Evolutionary conservation across 1,140 invertebrate genomes (phyloP), one percentile per base, ranked within the genome.

Genomic region (Littorina saxatilis): DNA sequence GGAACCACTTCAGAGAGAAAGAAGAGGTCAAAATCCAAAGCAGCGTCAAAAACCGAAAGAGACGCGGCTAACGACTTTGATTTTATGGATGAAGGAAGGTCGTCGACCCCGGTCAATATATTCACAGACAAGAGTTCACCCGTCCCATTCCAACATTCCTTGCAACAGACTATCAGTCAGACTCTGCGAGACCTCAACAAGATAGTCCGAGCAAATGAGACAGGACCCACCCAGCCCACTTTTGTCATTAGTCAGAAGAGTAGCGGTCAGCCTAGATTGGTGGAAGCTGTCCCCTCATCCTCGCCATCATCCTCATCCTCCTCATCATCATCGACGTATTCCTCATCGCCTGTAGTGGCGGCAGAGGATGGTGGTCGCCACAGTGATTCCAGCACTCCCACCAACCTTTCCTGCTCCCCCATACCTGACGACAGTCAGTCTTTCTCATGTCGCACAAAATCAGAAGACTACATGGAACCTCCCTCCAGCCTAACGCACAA

Each of bases 301-400:
- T 47, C 68, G 3, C 61, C 76, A 40, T 58, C 82, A 7, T 81
- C 79, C 0, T 72, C 82, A 5, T 77, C 79, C 5, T 72, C 74
- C n/a, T 83, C 70, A 52, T 74, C 77, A 58, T 66, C 76, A 17
- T 47, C 77, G 17, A 63, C 78, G 0, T 43, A 50, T 13, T 80
- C 63, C 5, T 80, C 63, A 50, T 35, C 78, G 7, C 43, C 47
- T 15, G 27, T 13, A 43, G 3, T 70, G 7, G n/a, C 40, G 23
- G 23, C 58, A n/a, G n/a, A 29, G 55, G 32, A 20, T 58, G 74
- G 50, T 11, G 58, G 55, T 11, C 27, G 29, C 23, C 58, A 81
- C 39, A 81, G 43, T 37, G 79, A 72, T 20, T 73, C 39, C 61
- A 80, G 55, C 35, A 77, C 50, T 15, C 58, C 79, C 32, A 81